Evolutionary conservation across 2,797 vertebrate species (phyloP), one percentile per base, ranked within the genome.

Genomic region (Sebastes kiyomatsui): DNA sequence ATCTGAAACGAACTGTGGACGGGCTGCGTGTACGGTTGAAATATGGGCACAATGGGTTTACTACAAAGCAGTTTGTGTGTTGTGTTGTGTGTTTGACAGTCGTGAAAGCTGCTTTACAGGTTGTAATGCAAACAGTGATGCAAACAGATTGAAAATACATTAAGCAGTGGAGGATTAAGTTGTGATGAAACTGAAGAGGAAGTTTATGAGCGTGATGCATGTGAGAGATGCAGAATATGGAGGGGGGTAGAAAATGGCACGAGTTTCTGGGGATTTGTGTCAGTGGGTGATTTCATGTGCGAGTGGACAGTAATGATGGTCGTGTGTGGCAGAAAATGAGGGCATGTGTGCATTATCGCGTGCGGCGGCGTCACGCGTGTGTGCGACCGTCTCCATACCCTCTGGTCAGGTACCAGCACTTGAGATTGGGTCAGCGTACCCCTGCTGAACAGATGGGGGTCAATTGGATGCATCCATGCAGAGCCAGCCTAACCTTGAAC

Each of bases 371-470:
- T 6, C 35, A 35, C 61, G 67, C 13, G 5, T 70, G 69, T 16
- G 27, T 64, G 68, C 46, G 73, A n/a, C 79, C 13, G 12, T 56
- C 67, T 67, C 27, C 8, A 2, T 67, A 67, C 38, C 84, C 85
- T 83, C 54, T 1, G 16, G 56, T 81, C 73, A 71, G 62, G 70
- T 67, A 66, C 67, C 25, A 59, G 82, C 85, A 79, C 85, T 82
- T 74, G 73, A 85, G 87, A 83, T 52, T 56, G 76, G 78, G 77
- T 87, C 79, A 74, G 13, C n/a, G n/a, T 70, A 74, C 73, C 86
- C 86, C 79, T 72, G 76, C 79, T 71, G 87, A 90, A 89, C 92
- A 92, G 91, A 93, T 90, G 88, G 87, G 90, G 91, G 92, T 92
- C 88, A 90, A 89, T 73, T 79, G 84, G 80, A 86, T 77, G 71